These are phyloP conservation scores for Siniperca obscura DNA, from an alignment of 2,797 vertebrate genomes.

Conservation along the genomic window DNA sequence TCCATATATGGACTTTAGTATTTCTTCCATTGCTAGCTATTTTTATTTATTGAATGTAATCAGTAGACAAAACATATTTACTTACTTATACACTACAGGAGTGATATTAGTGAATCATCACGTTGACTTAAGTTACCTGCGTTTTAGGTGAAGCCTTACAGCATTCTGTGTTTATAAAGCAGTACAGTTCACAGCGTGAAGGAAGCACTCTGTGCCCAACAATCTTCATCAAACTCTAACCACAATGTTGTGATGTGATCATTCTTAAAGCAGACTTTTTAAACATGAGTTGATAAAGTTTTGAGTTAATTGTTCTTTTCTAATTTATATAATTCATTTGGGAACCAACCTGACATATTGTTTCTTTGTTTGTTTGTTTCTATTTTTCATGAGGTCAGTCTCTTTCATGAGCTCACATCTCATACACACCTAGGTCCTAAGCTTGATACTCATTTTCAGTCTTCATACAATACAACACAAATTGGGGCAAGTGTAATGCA, in stretches of 20 bases:
- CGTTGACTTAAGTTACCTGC: neutral
- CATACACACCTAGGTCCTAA: neutral
- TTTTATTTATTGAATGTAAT: neutral
- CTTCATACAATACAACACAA: neutral
- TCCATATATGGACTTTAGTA: neutral
- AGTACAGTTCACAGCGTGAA: neutral
- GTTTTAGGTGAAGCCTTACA: neutral
- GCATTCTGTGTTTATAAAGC: neutral
- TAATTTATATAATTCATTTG: constrained; percentile 17
- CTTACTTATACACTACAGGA: neutral
- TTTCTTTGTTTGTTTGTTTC: constrained; percentile 5
- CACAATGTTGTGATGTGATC: neutral
- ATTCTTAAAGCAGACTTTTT: neutral
- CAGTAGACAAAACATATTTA: neutral
- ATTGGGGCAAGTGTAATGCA: neutral
- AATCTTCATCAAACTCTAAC: too few relatives aligned
- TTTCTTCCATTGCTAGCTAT: neutral
- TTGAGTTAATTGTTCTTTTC: constrained; percentile 9
- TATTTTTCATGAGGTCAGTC: constrained; percentile 17
- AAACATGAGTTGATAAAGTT: neutral
- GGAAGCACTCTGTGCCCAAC: neutral
- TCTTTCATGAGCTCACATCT: constrained; percentile 5
- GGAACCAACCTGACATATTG: constrained; percentile 14
- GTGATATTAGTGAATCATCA: neutral
- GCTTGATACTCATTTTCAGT: constrained; percentile 5